Conservation (phyloP, 2,797 vertebrate genomes). For the Epinephelus malabaricus region DNA sequence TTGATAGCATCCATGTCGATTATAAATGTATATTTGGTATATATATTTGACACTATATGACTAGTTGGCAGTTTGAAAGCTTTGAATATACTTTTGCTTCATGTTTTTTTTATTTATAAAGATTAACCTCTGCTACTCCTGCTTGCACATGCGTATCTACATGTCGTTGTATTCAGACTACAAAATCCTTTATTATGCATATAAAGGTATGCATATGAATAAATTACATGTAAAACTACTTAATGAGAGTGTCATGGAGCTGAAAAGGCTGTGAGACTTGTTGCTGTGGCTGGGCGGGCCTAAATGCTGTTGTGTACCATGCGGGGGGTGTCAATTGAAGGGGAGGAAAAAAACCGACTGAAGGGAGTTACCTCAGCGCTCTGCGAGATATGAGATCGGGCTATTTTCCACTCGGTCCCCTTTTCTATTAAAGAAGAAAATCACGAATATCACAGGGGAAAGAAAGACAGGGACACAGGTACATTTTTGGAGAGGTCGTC, state of each 20-base stretch:
- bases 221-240: background rate
- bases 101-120: too few species aligned
- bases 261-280: slow-evolving; percentile 63
- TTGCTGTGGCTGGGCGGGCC: slow-evolving; percentile 82
- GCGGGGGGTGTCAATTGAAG: slow-evolving; percentile 77
- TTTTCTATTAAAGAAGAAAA: slow-evolving; percentile 64
- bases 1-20: too few species aligned
- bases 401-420: slow-evolving; percentile 64
- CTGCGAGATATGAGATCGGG: slow-evolving; percentile 74
- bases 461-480: background rate
- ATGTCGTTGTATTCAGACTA: too few species aligned
- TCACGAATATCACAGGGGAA: background rate
- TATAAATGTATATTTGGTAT: too few species aligned
- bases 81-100: too few species aligned
- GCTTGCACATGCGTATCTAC: too few species aligned
- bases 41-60: too few species aligned
- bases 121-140: too few species aligned
- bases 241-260: slow-evolving; percentile 17
- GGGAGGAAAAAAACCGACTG: slow-evolving; percentile 62
- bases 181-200: too few species aligned
- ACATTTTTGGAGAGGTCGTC: slow-evolving; percentile 34
- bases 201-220: too few species aligned
- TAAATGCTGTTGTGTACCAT: slow-evolving; percentile 67
- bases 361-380: slow-evolving; percentile 80
- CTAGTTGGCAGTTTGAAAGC: too few species aligned